phyloP scores from a whole-genome alignment of 1,140 invertebrate genomes.

The Sitophilus oryzae region DNA sequence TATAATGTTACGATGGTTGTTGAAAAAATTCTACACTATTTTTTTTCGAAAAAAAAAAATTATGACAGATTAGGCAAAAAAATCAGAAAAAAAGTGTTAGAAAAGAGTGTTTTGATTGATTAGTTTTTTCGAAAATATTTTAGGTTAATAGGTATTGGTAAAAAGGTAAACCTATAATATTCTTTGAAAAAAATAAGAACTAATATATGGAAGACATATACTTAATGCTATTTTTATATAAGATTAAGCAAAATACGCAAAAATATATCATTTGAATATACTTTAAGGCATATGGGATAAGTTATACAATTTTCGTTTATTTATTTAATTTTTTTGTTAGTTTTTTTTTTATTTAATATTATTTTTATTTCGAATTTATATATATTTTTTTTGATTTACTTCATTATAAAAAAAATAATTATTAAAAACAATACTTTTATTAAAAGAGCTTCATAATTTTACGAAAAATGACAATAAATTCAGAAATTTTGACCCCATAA shows the following conservation, averaged over 20 bases:
- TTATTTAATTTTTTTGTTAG: background rate
- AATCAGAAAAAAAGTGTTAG: too few relatives aligned
- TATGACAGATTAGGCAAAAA: too few relatives aligned
- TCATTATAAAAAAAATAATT: background rate
- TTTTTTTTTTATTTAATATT: background rate
- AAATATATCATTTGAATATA: constrained; percentile 28
- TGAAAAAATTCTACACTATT: constrained; percentile 1
- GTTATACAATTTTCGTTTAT: background rate
- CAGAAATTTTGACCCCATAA: too few relatives aligned
- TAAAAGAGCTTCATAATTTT: too few relatives aligned
- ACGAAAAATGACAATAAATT: too few relatives aligned
- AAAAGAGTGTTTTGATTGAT: too few relatives aligned
- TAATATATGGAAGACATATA: constrained; percentile 32
- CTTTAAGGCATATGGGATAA: constrained; percentile 8
- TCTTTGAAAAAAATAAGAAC: constrained; percentile 8
- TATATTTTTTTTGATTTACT: background rate
- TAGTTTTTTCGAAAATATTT: background rate
- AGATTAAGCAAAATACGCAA: constrained; percentile 12
- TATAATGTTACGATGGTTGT: background rate
- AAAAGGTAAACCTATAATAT: constrained; percentile 6
- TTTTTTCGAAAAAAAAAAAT: too few relatives aligned
- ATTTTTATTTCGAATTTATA: background rate
- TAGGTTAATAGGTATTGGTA: background rate
- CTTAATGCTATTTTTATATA: constrained; percentile 19
- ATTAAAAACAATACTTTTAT: too few relatives aligned